Base-by-base conservation (phyloP, 2,797 vertebrate species). In the Kryptolebias ocellatus region DNA sequence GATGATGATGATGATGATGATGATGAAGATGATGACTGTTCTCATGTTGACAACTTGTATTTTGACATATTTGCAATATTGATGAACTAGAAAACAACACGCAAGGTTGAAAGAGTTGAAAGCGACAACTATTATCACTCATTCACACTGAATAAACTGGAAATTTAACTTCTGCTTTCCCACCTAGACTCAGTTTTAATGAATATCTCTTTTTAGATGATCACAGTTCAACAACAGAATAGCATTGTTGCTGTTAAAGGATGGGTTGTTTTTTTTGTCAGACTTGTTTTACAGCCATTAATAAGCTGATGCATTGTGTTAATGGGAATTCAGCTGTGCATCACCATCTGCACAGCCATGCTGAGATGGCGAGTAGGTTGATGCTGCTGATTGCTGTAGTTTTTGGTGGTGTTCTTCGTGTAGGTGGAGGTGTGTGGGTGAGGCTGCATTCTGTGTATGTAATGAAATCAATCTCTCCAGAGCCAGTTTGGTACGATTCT, bases 391-490 rank as follows among this genome's bases (percentile, higher is more conserved):
- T 86, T 86, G 70, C 86, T 84, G 81, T 85, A 84, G 83, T 76
- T 89, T 88, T 86, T 86, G 72, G 86, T 89, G 75, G 74, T 79
- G 83, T 76, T 88, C 75, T 72, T 65, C 60, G 86, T 90, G 94
- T 93, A 92, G 93, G 94, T 92, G 92, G 87, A 89, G 80, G 83
- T 92, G 92, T 93, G 93, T 94, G 91, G 93, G 92, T 87, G 93
- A 93, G 88, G 90, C 87, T 83, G 84, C 82, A 79, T 91, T 93
- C 85, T 90, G 88, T 88, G 89, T 92, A 83, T 85, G 88, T 91
- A 91, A 93, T 93, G 88, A 92, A 92, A 92, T 87, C 92, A 91
- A 81, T 83, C 87, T 92, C 89, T 91, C 83, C 80, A 80, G 67
- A 87, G 87, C 83, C 86, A 52, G 76, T 81, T 83, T 83, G 77